Evolutionary conservation across 2,113 vertebrate genomes (phyloP), one percentile per base, ranked within the genome.

Genomic region (Toxotes jaculatrix): DNA sequence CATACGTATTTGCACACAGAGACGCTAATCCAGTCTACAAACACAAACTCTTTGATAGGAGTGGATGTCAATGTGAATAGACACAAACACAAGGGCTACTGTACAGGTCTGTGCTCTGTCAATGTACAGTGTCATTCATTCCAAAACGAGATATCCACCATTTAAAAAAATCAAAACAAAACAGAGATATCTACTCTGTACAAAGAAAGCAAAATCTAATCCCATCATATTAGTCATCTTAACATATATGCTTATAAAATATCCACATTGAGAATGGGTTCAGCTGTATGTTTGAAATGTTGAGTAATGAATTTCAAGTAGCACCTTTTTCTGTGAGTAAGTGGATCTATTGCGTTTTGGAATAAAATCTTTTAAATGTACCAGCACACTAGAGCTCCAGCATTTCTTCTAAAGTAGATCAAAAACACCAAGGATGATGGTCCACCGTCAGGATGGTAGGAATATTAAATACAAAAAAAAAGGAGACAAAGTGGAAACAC

Each of bases 301-400:
- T 70, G 67, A 78, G 65, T 67, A 5, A 86, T 84, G 83, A 61
- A 67, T 85, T 79, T 89, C 55, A 88, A 89, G 83, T 90, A 92
- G 90, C 86, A 89, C 83, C 85, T 62, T 84, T 76, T 88, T 74
- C 77, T 80, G 72, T 68, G 45, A 81, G 71, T 45, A 36, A 89
- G 85, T 64, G 74, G 86, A 89, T 84, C 21, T 89, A 87, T 92
- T 91, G 90, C 76, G 59, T 92, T 91, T 92, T 92, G 89, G 88
- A 92, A 91, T 88, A 83, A 88, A 87, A 57, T 84, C 21, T 70
- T 78, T 70, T 76, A 51, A 84, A 89, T 76, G 86, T 87, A 90
- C 80, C 88, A 89, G 90, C 83, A 80, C 87, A 92, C 57, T 69
- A 65, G 85, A 91, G 80, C 77, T 91, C 86, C 91, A 92, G 91